Evolutionary conservation across 2,797 vertebrate species (phyloP), one percentile per base, ranked within the genome.

Genomic region (Triplophysa yarkandensis): DNA sequence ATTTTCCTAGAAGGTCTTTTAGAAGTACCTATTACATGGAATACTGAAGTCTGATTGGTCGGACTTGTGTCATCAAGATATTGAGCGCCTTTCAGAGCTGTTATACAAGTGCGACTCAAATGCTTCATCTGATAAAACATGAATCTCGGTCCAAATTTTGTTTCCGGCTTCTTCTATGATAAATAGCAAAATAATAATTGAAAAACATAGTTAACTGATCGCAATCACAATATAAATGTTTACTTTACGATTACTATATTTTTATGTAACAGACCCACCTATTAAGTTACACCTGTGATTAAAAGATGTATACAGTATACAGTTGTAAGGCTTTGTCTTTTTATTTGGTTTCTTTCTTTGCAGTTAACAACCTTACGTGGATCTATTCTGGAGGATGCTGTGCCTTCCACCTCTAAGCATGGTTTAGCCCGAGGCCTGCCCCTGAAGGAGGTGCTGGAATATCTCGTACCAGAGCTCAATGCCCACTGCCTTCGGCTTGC

Each of bases 371-470:
- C 96, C 0, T 86, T 99, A 83, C 92, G 98, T 32, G 98, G 98
- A 25, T 94, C 96, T 0, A 94, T 99, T 68, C 87, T 98, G 73
- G 98, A 99, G 88, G 97, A 99, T 68, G 95, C 93, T 1, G 90
- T 99, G 23, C 98, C 97, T 8, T 98, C 98, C 23, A 98, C 96
- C 2, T 96, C 98, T 10, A 98, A 98, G 80, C 98, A 99, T 8
- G 97, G 95, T 8, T 93, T 95, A 4, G 94, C 94, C 48, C 92
- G 98, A 76, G 97, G 98, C 1, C 87, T 99, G 74, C 96, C 98
- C 4, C 92, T 98, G 4, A 99, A 99, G 82, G 98, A 99, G 87
- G 96, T 99, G 39, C 88, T 99, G 77, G 98, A 99, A 71, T 95
- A 96, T 19, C 93, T 98, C 11, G 90, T 99, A 68, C 96, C 96